Evolutionary conservation across 2,797 vertebrate species (phyloP), one percentile per base, ranked within the genome.

Genomic region (Florisuga fusca): DNA sequence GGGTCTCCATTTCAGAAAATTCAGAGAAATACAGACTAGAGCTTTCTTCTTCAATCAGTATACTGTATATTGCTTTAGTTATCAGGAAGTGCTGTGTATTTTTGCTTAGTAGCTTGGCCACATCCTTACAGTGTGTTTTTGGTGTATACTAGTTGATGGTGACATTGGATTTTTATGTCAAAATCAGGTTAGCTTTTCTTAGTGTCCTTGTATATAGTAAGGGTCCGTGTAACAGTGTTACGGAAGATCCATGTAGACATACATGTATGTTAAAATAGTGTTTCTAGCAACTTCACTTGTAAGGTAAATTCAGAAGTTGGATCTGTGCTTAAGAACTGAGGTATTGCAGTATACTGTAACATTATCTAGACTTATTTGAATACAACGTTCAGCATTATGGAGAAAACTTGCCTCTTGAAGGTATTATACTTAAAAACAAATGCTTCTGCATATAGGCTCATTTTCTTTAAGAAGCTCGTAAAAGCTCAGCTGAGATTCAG

Each of bases 101-200:
- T 87, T 89, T 54, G 10, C 11, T 59, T 38, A 31, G 34, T 23
- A 48, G 26, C 36, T 77, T 85, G 59, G 43, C 34, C 59, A 15
- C 21, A 5, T 10, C 59, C 16, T 48, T 53, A 21, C 23, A 11
- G 13, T 66, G 23, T 36, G 11, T 3, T 43, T 73, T 61, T 53
- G 50, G 9, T 73, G 26, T 1, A 0, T 46, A 25, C 33, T 54
- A 26, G 34, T 21, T 0, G 0, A 23, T 55, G n/a, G 23, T 66
- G 23, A 50, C 23, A 33, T 15, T 46, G n/a, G 9, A 62, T 41
- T 73, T 80, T 54, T 57, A 8, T 50, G 33, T 50, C n/a, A 34
- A 78, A 75, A 75, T 64, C 19, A 54, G 33, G 21, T 48, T 69
- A 18, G 2, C 2, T 46, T 72, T 87, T 85, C 46, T 2, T 67